phyloP scores from a whole-genome alignment of 1,140 invertebrate genomes.

The Nephila pilipes region DNA sequence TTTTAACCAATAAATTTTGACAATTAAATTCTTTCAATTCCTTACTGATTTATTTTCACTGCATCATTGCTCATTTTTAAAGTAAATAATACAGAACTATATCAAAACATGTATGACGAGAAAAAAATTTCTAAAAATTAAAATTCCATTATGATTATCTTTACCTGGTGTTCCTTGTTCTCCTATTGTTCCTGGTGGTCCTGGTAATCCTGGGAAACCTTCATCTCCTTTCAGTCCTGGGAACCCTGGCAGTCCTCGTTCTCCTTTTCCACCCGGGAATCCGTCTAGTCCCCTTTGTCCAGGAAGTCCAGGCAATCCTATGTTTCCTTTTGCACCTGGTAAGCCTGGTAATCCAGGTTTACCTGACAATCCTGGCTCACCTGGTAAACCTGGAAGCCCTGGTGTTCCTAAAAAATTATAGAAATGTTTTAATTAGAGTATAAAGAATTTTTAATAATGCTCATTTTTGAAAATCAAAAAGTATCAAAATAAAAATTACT shows the following conservation, averaged over 20 bases:
- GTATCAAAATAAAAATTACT: too few relatives aligned
- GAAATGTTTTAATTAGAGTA: background rate
- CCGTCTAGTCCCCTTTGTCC: conserved; percentile 86
- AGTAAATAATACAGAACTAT: too few relatives aligned
- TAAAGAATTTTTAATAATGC: background rate
- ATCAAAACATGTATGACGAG: too few relatives aligned
- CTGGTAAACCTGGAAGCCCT: conserved; percentile 72
- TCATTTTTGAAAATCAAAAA: too few relatives aligned
- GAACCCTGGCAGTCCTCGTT: conserved; percentile 82
- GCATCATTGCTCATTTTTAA: too few relatives aligned
- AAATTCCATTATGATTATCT: too few relatives aligned
- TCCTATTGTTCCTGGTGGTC: conserved; percentile 78
- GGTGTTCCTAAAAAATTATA: conserved; percentile 25
- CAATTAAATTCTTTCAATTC: background rate
- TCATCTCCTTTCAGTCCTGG: conserved; percentile 81
- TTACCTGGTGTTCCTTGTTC: conserved; percentile 81
- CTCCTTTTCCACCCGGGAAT: conserved; percentile 85
- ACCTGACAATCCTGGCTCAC: conserved; percentile 83
- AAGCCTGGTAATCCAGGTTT: conserved; percentile 83
- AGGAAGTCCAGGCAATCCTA: conserved; percentile 85
- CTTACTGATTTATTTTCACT: too few relatives aligned
- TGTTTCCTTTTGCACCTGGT: conserved; percentile 82
- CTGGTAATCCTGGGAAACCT: conserved; percentile 77
- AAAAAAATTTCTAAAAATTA: too few relatives aligned
- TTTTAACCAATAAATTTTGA: background rate